Percentiles rank a stretch among this genome's conserved stretches.
Evolutionary conservation across 2,113 vertebrate species (phyloP).

Genomic region (Nycticryphes semicollaris): DNA sequence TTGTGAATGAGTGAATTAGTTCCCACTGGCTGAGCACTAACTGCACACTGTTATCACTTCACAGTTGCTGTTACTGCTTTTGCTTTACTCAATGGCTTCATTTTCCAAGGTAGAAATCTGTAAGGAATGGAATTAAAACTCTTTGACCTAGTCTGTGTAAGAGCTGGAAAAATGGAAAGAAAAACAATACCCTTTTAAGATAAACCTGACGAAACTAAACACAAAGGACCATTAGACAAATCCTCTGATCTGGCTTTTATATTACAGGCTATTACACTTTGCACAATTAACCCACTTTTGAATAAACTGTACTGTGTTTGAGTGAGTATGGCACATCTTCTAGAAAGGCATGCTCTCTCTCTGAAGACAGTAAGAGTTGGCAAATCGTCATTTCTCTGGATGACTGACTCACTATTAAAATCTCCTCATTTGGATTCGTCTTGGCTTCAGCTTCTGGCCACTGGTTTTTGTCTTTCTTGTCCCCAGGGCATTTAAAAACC

Average conservation of each 20-base stretch:
- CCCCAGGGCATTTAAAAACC: not conserved
- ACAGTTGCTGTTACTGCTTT: not conserved
- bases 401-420: conserved; percentile 56
- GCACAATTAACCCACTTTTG: conserved; percentile 31
- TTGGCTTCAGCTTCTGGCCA: conserved; percentile 27
- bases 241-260: not conserved
- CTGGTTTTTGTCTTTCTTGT: conserved; percentile 20
- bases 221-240: not conserved
- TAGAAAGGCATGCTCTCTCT: not conserved
- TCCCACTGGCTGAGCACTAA: conserved; percentile 42
- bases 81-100: not conserved
- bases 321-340: conserved; percentile 6
- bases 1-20: conserved; percentile 46
- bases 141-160: not conserved
- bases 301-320: conserved; percentile 13
- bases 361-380: conserved; percentile 14
- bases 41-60: conserved; percentile 18
- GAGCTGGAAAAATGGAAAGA: not conserved
- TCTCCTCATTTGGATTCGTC: conserved; percentile 54
- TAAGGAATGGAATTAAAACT: not conserved
- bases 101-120: conserved; percentile 37
- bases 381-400: conserved; percentile 16
- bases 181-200: not conserved
- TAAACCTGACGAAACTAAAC: not conserved
- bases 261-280: not conserved